Percentiles rank a stretch among this genome's conserved stretches.
Evolutionary conservation across 1,140 invertebrate species (phyloP).

Genomic region (Drosophila quadrilineata): DNA sequence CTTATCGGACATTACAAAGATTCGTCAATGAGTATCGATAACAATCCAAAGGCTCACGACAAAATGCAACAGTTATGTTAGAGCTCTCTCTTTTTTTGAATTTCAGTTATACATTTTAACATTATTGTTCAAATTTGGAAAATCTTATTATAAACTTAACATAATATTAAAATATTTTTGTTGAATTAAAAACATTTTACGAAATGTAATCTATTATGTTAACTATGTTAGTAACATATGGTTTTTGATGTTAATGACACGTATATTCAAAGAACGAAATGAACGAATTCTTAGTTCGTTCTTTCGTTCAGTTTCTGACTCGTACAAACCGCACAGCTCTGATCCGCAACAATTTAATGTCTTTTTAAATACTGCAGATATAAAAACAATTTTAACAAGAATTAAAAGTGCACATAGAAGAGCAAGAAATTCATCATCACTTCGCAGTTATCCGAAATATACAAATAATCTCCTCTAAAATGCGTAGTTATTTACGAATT

Average conservation of each 20-base stretch:
- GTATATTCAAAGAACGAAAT: background rate
- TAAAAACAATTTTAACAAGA: conserved; percentile 12
- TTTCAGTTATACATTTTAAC: too few relatives aligned
- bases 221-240: too few relatives aligned
- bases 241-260: background rate
- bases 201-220: too few relatives aligned
- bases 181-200: too few relatives aligned
- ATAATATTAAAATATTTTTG: too few relatives aligned
- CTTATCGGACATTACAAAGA: conserved; percentile 26
- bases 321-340: conserved; percentile 10
- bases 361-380: conserved; percentile 28
- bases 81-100: too few relatives aligned
- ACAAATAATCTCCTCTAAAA: conserved; percentile 17
- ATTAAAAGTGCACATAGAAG: conserved; percentile 1
- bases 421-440: background rate
- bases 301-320: conserved; percentile 9
- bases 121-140: too few relatives aligned
- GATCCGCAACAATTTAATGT: conserved; percentile 42
- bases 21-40: conserved; percentile 6
- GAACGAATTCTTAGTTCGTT: background rate
- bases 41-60: too few relatives aligned
- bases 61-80: too few relatives aligned
- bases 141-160: too few relatives aligned
- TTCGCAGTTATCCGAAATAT: background rate
- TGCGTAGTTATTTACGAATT: conserved; percentile 46